These are phyloP conservation scores for Brachionus rubens DNA, from an alignment of 1,140 invertebrate genomes.

Conservation along the genomic window DNA sequence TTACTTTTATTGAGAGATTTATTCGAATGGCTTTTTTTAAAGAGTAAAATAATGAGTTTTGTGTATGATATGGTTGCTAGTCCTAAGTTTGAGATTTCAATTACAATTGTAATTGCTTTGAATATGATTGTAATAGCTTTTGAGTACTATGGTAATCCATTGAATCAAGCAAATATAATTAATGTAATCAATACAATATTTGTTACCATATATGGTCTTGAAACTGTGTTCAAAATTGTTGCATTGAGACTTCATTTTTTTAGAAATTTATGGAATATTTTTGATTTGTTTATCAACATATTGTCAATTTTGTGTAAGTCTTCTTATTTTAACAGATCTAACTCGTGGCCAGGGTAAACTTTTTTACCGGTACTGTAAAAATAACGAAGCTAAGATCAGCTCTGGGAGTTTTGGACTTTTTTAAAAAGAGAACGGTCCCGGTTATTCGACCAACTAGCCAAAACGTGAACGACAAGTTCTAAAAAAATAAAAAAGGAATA, in stretches of 20 bases:
- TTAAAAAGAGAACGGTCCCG: too few species aligned
- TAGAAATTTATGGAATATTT: conserved; percentile 97
- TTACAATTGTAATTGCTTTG: conserved; percentile 95
- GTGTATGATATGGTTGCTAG: conserved; percentile 93
- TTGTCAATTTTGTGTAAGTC: conserved; percentile 73
- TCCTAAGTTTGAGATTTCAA: conserved; percentile 98
- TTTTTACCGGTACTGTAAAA: too few species aligned
- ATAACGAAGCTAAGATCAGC: too few species aligned
- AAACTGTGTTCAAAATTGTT: conserved; percentile 95
- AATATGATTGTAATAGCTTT: conserved; percentile 98
- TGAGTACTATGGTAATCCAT: conserved; percentile 85
- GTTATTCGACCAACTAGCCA: too few species aligned
- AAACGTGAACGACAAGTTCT: too few species aligned
- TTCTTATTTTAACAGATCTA: conserved; percentile 52
- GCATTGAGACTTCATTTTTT: conserved; percentile 95
- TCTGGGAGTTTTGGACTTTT: too few species aligned
- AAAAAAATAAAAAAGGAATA: too few species aligned
- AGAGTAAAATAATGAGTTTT: conserved; percentile 76
- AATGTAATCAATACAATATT: conserved; percentile 92
- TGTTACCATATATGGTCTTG: conserved; percentile 93
- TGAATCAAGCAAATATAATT: conserved; percentile 73
- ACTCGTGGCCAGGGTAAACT: background rate
- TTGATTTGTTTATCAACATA: conserved; percentile 97
- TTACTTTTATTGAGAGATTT: conserved; percentile 48
- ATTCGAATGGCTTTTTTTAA: conserved; percentile 47